Base-by-base conservation (phyloP, 92 coral and sea anemone species). In the Siderastrea radians region DNA sequence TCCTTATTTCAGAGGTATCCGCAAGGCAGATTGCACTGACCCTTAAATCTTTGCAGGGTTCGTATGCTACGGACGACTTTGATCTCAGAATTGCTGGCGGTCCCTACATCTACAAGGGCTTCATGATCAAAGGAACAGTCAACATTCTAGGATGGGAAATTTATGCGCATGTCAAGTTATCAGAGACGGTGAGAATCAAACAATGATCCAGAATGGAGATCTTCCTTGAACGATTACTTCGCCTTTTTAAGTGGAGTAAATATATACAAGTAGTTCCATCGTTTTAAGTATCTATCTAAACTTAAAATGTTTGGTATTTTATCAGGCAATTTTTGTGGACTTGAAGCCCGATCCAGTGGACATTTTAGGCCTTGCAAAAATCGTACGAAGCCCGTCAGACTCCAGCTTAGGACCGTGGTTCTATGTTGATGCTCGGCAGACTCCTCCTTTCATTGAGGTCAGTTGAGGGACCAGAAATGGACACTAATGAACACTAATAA, bases 101-200 rank as follows among this genome's bases (percentile, higher is more conserved):
- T 12, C 98, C 98, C 3, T 92, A 74, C 50, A 94, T 98, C 60
- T 79, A 63, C 62, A 80, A 94, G 67, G 99, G 99, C 4, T 92
- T 96, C 75, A 57, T 38, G 52, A 87, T 98, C 17, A 95, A 98
- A 74, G 99, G 99, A 91, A 86, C 89, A 63, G 94, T 98, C 65
- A 94, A 98, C 78, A 94, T 98, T 60, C 85, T 98, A 73, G 99
- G 99, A 51, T 98, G 96, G 93, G 91, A 88, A 47, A 94, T 98
- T 61, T 93, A 84, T 57, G 99, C 98, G 4, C 80, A 94, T 14
- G 63, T 98, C 73, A 89, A 80, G 75, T 17, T 98, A 8, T 89
- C 95, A 48, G 93, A 92, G 5, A 69, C 74, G 80, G 99, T 98
- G 70, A 89, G 95, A 44, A 7, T 57, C 61, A 14, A 7, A 14